Conservation (phyloP, 1,140 invertebrate species). For the Drosophila repleta region DNA sequence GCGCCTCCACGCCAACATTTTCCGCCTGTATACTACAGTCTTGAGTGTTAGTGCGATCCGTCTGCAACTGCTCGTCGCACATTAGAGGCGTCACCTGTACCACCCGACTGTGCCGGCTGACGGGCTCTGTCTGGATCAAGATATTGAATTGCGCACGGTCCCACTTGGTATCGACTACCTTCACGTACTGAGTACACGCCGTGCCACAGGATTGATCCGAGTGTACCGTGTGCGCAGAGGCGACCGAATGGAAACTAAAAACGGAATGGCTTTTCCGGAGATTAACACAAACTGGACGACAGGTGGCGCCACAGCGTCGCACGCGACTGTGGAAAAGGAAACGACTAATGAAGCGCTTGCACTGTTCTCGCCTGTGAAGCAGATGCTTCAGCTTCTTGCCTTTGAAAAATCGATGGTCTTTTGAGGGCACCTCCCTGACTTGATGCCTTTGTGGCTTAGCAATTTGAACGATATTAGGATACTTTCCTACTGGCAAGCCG, state of each 20-base stretch:
- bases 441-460: slow-evolving; percentile 3
- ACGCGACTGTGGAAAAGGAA: slow-evolving; percentile 44
- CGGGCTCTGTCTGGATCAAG: slow-evolving; percentile 43
- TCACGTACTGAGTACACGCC: slow-evolving; percentile 24
- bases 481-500: not conserved
- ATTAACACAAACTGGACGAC: not conserved
- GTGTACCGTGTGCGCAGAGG: slow-evolving; percentile 44
- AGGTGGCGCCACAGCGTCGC: slow-evolving; percentile 20
- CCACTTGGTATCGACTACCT: slow-evolving; percentile 22
- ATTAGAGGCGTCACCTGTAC: slow-evolving; percentile 22
- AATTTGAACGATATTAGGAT: not conserved
- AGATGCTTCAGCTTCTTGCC: not conserved
- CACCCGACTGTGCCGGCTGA: not conserved
- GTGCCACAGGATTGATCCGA: slow-evolving; percentile 21
- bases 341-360: slow-evolving; percentile 38
- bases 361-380: slow-evolving; percentile 21
- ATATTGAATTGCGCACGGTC: slow-evolving; percentile 10
- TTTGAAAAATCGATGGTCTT: slow-evolving; percentile 13
- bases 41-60: not conserved
- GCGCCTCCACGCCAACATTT: slow-evolving; percentile 52
- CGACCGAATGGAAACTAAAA: slow-evolving; percentile 60
- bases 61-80: slow-evolving; percentile 36
- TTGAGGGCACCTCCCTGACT: slow-evolving; percentile 32
- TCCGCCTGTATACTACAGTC: slow-evolving; percentile 57
- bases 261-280: slow-evolving; percentile 29